Evolutionary conservation across 2,888 invertebrate genomes (phyloP), one percentile per base, ranked within the genome.

Genomic region (Eristalis pertinax): DNA sequence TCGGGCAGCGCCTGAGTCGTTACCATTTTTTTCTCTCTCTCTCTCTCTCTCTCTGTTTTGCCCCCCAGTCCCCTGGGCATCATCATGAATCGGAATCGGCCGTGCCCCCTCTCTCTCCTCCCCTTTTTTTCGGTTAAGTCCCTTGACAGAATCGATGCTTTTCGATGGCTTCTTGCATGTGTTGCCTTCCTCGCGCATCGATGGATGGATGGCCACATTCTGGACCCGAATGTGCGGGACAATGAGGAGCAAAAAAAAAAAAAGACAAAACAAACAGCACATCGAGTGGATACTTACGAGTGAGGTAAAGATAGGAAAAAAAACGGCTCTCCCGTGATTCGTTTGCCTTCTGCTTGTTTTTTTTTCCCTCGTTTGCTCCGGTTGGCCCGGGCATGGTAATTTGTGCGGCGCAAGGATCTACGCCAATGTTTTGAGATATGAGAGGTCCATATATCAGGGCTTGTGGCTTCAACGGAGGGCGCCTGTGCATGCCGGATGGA

Each of bases 81-180:
- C 72, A 84, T 87, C 87, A 84, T 87, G 87, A 84, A 80, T 84
- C 84, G 13, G 62, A 29, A n/a, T n/a, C n/a, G 64, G 32, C 10
- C 19, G 65, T 32, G 32, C 11, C 22, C 50, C 35, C 0, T 62
- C 4, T 26, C 4, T 26, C 2, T 26, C 4, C 4, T 26, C n/a
- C n/a, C n/a, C n/a, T 26, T 26, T 78, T 50, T 68, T 68, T 76
- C 65, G 67, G 38, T 50, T 56, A 15, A n/a, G 32, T 38, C 19
- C 50, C 50, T 2, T 76, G 79, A 79, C 73, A 76, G 63, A 72
- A 84, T 80, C 84, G 87, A 84, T 87, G 75, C 78, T 58, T 78
- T 69, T 74, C 70, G 75, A 68, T 79, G 72, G 73, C 60, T 67
- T 72, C 83, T 87, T 87, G 86, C 87, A 79, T 84, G 76, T 84